Base-by-base conservation (phyloP, 2,888 invertebrate species). In the Diploptera punctata region DNA sequence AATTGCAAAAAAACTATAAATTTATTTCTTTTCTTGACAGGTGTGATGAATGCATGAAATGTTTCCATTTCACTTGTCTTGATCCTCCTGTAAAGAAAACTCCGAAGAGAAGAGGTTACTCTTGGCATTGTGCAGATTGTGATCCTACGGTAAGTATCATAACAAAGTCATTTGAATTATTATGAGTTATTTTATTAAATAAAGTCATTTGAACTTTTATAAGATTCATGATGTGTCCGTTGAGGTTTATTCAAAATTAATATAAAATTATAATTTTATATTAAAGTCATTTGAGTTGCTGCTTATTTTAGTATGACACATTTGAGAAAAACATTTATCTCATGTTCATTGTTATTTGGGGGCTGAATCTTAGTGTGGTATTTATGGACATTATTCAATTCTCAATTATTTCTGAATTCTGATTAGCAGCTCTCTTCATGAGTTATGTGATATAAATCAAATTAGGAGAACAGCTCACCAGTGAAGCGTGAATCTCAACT, bases 111-210 rank as follows among this genome's bases (percentile, higher is more conserved):
- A 90, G 96, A 70, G 97, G 97, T 38, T 97, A 97, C 82, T 94
- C 94, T 16, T 97, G 97, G 97, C 95, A 95, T 83, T 97, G 97
- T 84, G 95, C 95, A 67, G 95, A 95, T 82, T 97, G 97, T 86
- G 97, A 97, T 86, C 94, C 94, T 73, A 94, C 94, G 79, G 95
- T 93, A 82, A 87, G 88, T 87, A n/a, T n/a, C n/a, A n/a, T n/a
- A n/a, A n/a, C n/a, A n/a, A n/a, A n/a, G n/a, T n/a, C n/a, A n/a
- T n/a, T n/a, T n/a, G n/a, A n/a, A n/a, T n/a, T n/a, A n/a, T n/a
- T n/a, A n/a, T n/a, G n/a, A n/a, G n/a, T n/a, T n/a, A n/a, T n/a
- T n/a, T n/a, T n/a, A n/a, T n/a, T n/a, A n/a, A n/a, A n/a, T n/a
- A n/a, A n/a, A n/a, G n/a, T n/a, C n/a, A n/a, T n/a, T n/a, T n/a